Evolutionary conservation across 2,797 vertebrate species (phyloP), one percentile per base, ranked within the genome.

Genomic region (Gallinago solitaria): DNA sequence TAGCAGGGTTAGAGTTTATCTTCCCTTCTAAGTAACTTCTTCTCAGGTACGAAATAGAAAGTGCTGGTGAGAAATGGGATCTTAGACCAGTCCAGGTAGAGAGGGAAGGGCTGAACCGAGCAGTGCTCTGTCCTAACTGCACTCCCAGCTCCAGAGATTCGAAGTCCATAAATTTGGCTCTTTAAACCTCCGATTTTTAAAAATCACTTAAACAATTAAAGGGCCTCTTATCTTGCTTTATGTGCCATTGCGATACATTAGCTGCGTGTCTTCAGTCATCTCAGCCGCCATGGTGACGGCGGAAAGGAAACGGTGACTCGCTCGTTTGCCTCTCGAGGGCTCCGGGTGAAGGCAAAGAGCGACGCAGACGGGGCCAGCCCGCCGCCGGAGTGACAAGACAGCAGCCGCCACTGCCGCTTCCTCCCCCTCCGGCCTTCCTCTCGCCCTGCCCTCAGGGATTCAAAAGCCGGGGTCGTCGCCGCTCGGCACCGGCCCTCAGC

Each of bases 1-100:
- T 64, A 83, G 24, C 48, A 75, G n/a, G 87, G 80, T 90, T 63
- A 94, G 64, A 83, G 90, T 78, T 94, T 91, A 96, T 94, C 93
- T 80, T 27, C 9, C 30, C 16, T 39, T 60, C 47, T 56, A 45
- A 15, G 0, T 32, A 59, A 73, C 80, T 56, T 79, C 63, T 63
- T 63, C 48, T 60, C 50, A 24, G 59, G 48, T 25, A 89, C 6
- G 70, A 95, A 95, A 96, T 2, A 73, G 92, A 96, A 95, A 96
- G 93, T 91, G 74, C 47, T 30, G 21, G 11, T 12, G 57, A 48
- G 12, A 33, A 13, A 41, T 1, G 2, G 5, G 37, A 45, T 45
- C 50, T 57, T 6, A 14, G 18, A 33, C 21, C 25, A 7, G 6
- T 28, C 13, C 67, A 45, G 12, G 19, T 8, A 16, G 54, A 39